Conservation (phyloP, 2,113 vertebrate genomes). For the Pterocles gutturalis region DNA sequence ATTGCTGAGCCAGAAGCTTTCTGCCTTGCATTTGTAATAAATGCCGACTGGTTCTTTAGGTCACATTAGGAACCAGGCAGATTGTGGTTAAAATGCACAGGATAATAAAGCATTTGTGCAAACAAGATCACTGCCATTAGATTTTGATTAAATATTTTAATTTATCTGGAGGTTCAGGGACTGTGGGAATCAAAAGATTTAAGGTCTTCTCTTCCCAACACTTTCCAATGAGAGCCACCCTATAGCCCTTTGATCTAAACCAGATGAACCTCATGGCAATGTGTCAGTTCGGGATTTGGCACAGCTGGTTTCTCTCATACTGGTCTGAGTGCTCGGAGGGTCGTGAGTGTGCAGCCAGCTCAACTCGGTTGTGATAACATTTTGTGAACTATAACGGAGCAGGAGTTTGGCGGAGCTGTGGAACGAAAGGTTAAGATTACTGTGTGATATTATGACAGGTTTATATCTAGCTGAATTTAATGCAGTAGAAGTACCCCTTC, state of each 20-base stretch:
- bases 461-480: background rate
- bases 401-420: background rate
- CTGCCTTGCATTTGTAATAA: constrained; percentile 86
- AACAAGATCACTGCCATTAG: constrained; percentile 74
- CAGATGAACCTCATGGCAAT: constrained; percentile 38
- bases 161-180: constrained; percentile 65
- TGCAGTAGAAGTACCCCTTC: background rate
- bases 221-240: background rate
- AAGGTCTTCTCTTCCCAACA: constrained; percentile 6
- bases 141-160: constrained; percentile 83
- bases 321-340: background rate
- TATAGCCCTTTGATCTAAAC: constrained; percentile 17
- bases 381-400: background rate
- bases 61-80: constrained; percentile 75
- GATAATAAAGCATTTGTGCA: constrained; percentile 77
- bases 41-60: constrained; percentile 77
- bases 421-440: constrained; percentile 10
- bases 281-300: constrained; percentile 28
- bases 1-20: constrained; percentile 91
- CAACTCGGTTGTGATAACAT: background rate
- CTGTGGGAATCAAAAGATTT: constrained; percentile 20
- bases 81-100: constrained; percentile 69
- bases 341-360: background rate
- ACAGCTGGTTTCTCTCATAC: constrained; percentile 37
- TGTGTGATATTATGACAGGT: background rate